Conservation (phyloP, 2,113 vertebrate species). For the Hemicordylus capensis region DNA sequence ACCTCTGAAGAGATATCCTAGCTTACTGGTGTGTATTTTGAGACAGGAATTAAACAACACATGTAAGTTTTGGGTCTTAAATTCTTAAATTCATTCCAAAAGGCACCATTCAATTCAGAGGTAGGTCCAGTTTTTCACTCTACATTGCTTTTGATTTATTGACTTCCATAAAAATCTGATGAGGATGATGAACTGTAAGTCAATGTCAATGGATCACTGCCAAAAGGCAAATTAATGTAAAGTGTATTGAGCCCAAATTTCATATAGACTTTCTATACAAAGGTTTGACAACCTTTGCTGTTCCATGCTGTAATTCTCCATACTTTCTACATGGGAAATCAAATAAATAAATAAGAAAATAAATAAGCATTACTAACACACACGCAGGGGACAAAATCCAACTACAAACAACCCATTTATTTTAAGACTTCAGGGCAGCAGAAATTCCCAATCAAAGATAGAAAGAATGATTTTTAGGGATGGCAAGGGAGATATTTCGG, state of each 20-base stretch:
- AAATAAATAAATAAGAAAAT: conserved; percentile 68
- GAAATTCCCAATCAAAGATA: conserved; percentile 69
- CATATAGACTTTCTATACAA: conserved; percentile 37
- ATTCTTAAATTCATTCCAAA: conserved; percentile 73
- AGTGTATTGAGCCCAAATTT: conserved; percentile 51
- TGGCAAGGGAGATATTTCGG: conserved; percentile 63
- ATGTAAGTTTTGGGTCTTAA: no score
- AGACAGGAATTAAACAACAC: no score
- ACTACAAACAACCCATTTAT: conserved; percentile 69
- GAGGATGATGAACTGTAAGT: conserved; percentile 71
- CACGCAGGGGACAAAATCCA: conserved; percentile 52
- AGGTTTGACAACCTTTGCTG: conserved; percentile 23
- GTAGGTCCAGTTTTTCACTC: conserved; percentile 72
- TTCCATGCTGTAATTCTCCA: neutral
- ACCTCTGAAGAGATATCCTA: no score
- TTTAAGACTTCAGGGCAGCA: conserved; percentile 66
- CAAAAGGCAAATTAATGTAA: conserved; percentile 59
- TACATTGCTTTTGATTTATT: conserved; percentile 36
- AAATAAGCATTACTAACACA: conserved; percentile 65
- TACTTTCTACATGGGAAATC: conserved; percentile 36
- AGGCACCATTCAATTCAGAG: conserved; percentile 70
- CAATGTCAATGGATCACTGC: conserved; percentile 58
- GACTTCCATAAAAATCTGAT: conserved; percentile 61
- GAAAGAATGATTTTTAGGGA: conserved; percentile 66
- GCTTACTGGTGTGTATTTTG: no score